These are phyloP conservation scores for Caenorhabditis sinica DNA, from an alignment of 2,888 invertebrate genomes.

Conservation along the genomic window DNA sequence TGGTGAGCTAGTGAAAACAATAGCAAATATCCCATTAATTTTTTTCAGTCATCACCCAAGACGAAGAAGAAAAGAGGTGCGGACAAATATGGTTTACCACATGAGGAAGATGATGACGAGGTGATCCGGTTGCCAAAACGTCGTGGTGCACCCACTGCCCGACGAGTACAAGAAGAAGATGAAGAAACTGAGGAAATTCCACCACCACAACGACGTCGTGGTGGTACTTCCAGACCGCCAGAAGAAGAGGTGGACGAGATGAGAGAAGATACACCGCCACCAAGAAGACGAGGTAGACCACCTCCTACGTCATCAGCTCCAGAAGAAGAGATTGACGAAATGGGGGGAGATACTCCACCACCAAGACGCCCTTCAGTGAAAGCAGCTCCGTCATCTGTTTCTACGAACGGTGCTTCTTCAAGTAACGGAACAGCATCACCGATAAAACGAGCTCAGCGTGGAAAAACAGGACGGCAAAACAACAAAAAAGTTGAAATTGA, in stretches of 20 bases:
- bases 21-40: too few relatives aligned
- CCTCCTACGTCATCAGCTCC: background rate
- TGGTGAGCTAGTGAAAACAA: conserved; percentile 2
- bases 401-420: conserved; percentile 22
- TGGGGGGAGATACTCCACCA: background rate
- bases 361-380: background rate
- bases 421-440: conserved; percentile 20
- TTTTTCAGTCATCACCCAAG: conserved; percentile 8
- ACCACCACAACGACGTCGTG: background rate
- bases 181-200: background rate
- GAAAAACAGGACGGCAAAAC: background rate
- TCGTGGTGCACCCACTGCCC: background rate
- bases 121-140: background rate
- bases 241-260: background rate
- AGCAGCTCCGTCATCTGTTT: background rate
- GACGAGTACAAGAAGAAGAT: background rate
- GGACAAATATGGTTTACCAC: conserved; percentile 34
- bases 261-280: background rate
- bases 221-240: background rate
- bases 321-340: too few relatives aligned
- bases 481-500: background rate
- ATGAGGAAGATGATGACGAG: conserved; percentile 50
- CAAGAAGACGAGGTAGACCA: background rate
- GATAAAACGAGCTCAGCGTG: conserved; percentile 1
- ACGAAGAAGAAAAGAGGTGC: conserved; percentile 26